These are phyloP conservation scores for Brachystomella parvula DNA, from an alignment of 1,140 invertebrate genomes.

Conservation along the genomic window DNA sequence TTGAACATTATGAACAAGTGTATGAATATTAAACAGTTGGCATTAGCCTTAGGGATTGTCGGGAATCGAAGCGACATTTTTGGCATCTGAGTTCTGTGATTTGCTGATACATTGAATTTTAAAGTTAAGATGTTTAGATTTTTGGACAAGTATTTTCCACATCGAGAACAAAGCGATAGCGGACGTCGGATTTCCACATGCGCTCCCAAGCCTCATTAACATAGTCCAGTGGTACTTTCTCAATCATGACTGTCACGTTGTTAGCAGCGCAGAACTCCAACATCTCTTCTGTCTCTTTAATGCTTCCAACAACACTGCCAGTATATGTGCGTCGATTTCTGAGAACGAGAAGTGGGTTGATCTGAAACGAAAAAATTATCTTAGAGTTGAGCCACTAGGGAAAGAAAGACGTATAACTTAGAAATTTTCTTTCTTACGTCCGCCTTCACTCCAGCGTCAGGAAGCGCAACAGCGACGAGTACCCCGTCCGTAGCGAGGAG, in stretches of 20 bases:
- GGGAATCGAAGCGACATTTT: too few relatives aligned
- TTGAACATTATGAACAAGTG: too few relatives aligned
- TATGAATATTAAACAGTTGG: too few relatives aligned
- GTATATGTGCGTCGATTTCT: background rate
- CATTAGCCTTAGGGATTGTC: too few relatives aligned
- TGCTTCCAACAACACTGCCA: background rate
- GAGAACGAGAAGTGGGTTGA: background rate
- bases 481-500: background rate
- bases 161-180: background rate
- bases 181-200: background rate
- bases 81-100: too few relatives aligned
- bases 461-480: background rate
- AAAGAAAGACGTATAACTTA: too few relatives aligned
- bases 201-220: background rate
- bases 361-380: too few relatives aligned
- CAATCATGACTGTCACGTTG: background rate
- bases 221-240: background rate
- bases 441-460: too few relatives aligned
- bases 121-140: too few relatives aligned
- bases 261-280: background rate
- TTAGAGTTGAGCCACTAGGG: too few relatives aligned
- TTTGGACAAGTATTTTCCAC: background rate
- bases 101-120: too few relatives aligned
- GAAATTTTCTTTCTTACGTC: too few relatives aligned
- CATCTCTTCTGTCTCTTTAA: slow-evolving; percentile 1